Percentiles rank a stretch among this genome's conserved stretches.
Conservation (phyloP, 2,888 invertebrate species). For the Metacarcinus magister region DNA sequence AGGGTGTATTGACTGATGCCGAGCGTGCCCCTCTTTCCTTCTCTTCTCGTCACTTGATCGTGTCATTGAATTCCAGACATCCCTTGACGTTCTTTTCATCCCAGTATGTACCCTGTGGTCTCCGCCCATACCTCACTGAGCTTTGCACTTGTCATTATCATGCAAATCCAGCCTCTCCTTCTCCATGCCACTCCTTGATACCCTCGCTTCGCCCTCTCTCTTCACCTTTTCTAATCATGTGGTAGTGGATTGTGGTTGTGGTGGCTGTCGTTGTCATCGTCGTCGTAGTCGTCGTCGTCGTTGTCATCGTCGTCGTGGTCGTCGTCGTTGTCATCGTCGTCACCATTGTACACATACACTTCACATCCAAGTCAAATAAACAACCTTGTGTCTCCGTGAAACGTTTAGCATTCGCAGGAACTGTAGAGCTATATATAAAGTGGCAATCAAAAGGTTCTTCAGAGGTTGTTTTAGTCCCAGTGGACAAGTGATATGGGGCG, state of each 20-base stretch:
- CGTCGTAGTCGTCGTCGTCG: neutral
- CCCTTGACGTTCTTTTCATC: neutral
- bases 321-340: neutral
- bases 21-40: neutral
- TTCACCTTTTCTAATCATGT: neutral
- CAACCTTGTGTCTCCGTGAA: neutral
- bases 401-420: too few relatives aligned
- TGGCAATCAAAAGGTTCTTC: neutral
- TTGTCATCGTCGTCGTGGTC: neutral
- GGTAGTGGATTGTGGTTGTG: neutral
- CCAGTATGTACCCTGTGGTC: neutral
- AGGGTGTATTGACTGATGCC: neutral
- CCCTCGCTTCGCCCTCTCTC: neutral
- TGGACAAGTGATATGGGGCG: neutral
- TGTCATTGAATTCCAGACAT: slow-evolving; percentile 28
- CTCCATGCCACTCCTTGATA: neutral
- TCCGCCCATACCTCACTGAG: neutral
- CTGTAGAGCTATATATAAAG: neutral
- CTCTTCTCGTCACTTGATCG: slow-evolving; percentile 4
- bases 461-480: neutral
- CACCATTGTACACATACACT: too few relatives aligned
- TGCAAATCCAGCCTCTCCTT: neutral
- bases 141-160: neutral
- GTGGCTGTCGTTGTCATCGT: neutral
- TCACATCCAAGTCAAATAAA: neutral